Conservation (phyloP, 2,113 vertebrate genomes). For the Fregata magnificens region DNA sequence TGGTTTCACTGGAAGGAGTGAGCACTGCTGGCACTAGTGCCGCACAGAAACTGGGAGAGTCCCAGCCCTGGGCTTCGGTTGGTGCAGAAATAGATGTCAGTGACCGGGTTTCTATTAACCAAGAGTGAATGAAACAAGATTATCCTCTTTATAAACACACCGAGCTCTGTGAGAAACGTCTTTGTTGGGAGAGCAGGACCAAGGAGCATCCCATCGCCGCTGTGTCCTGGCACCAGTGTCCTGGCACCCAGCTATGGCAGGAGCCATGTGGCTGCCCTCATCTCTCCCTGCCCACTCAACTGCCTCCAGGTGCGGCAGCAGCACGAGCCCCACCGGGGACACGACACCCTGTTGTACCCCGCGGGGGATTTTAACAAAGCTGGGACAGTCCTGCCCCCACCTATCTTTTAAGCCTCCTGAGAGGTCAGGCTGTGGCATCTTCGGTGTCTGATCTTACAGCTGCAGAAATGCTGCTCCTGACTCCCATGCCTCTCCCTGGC, state of each 20-base stretch:
- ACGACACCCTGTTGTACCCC: neutral
- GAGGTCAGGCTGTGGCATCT: neutral
- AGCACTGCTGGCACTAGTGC: neutral
- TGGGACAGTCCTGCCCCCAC: neutral
- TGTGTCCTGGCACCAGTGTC: neutral
- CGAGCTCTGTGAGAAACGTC: neutral
- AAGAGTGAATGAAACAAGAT: neutral
- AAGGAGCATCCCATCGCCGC: fast-evolving
- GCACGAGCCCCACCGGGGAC: neutral
- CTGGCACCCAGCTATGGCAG: neutral
- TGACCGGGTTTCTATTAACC: neutral
- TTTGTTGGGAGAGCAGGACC: neutral
- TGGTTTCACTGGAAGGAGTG: neutral
- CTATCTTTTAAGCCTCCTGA: neutral
- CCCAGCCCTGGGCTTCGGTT: fast-evolving
- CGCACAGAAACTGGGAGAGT: neutral
- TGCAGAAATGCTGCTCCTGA: neutral
- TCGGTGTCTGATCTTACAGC: neutral
- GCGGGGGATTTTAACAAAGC: neutral
- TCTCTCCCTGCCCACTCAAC: neutral
- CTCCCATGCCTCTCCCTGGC: neutral
- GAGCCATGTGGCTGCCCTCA: fast-evolving
- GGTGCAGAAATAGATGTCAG: neutral
- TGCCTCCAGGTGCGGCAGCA: neutral
- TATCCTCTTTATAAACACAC: neutral